Conservation (phyloP, 2,797 vertebrate genomes). For the Galagoides demidoff region DNA sequence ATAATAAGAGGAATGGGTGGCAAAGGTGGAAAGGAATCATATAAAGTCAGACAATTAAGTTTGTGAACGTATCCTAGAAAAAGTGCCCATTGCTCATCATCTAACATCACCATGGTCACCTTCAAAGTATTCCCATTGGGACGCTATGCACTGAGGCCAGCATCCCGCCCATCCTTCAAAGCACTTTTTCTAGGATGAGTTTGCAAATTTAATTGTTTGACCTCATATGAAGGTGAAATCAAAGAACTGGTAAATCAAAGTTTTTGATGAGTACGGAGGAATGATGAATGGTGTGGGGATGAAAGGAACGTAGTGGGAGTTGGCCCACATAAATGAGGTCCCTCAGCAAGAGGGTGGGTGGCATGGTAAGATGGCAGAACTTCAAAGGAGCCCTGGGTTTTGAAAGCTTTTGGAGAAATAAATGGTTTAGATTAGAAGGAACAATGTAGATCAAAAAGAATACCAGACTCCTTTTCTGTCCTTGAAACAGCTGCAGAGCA, state of each 20-base stretch:
- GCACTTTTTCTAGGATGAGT: too few relatives aligned
- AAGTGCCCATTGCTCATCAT: too few relatives aligned
- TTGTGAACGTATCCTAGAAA: too few relatives aligned
- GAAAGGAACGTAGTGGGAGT: not conserved
- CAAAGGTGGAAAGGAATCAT: not conserved
- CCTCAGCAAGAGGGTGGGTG: not conserved
- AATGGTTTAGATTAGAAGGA: slow-evolving; percentile 2
- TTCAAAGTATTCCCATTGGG: too few relatives aligned
- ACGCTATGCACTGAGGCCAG: too few relatives aligned
- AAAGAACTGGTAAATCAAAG: not conserved
- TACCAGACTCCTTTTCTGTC: not conserved
- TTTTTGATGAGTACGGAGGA: not conserved
- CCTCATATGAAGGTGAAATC: not conserved
- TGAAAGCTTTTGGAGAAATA: slow-evolving; percentile 40
- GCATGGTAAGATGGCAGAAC: not conserved
- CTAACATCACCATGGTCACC: too few relatives aligned
- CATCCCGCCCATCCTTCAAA: too few relatives aligned
- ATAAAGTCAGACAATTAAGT: too few relatives aligned
- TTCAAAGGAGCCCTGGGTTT: not conserved
- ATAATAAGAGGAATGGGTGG: not conserved
- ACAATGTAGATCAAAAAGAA: not conserved
- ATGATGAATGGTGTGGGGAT: not conserved
- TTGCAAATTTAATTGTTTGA: too few relatives aligned
- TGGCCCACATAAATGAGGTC: not conserved
- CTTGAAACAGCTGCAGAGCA: not conserved